Evolutionary conservation across 37 sponge, comb jelly and placozoan genomes (phyloP), one percentile per base, ranked within the genome.

Genomic region (Spongilla lacustris): DNA sequence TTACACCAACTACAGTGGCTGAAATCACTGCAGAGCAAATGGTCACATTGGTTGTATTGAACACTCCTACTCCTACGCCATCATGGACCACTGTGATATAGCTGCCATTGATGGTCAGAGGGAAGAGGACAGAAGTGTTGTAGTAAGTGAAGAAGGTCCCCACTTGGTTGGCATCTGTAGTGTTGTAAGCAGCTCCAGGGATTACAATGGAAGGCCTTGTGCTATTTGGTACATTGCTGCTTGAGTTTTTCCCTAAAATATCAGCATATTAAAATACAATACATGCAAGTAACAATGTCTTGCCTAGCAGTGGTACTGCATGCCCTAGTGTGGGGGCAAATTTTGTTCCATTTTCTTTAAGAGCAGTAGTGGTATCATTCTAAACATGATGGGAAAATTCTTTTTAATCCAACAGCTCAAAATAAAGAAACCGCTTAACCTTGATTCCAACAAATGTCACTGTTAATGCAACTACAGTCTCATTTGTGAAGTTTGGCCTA

Each of bases 11-110:
- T 0, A 90, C 22, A 36, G 69, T 76, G n/a, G 67, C 67, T 32
- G 79, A 74, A 36, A 90, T 24, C 8, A 90, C 90, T 5, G 48
- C 35, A 46, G 84, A 77, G 37, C 85, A 84, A 2, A 84, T 69
- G 37, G 25, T 71, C 19, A 81, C 36, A 19, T 76, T 41, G 26
- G 38, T 36, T 38, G 34, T 33, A 19, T 32, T 26, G 19, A 26
- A 26, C 37, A 37, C 36, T 9, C 25, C 25, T 26, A 36, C 17
- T 27, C 36, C 77, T 76, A 11, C 36, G 37, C 33, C 37, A 14
- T 33, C 58, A 58, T 58, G 58, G 21, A 58, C 6, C 6, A 6
- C 58, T 1, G 58, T 58, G 58, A 58, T 58, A 58, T 58, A 13
- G 58, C 58, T 58, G 12, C 36, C 24, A 37, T 75, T 75, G 21